A percentile compares a stretch with the other conserved stretches of the same genome.
Conservation (phyloP, 2,113 vertebrate species). For the Stictonetta naevosa region DNA sequence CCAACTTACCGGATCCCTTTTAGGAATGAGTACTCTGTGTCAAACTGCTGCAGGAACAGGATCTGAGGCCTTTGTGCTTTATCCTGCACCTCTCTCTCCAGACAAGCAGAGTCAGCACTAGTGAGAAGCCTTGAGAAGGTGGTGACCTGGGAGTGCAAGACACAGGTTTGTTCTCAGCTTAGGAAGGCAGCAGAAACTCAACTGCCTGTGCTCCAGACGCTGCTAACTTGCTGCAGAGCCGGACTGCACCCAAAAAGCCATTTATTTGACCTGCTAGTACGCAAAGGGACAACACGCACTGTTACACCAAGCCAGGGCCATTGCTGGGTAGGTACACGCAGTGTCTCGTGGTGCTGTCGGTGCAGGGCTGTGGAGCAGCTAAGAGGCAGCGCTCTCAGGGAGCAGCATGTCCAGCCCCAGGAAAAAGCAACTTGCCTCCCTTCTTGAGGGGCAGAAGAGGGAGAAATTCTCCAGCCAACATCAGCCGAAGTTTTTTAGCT, state of each 20-base stretch:
- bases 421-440: neutral
- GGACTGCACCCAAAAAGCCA: neutral
- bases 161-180: neutral
- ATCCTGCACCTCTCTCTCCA: slow-evolving; percentile 69
- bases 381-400: neutral
- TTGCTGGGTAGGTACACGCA: neutral
- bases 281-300: neutral
- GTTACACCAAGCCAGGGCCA: neutral
- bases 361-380: neutral
- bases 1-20: slow-evolving; percentile 87
- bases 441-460: neutral
- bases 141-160: slow-evolving; percentile 81
- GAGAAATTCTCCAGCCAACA: neutral
- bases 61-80: slow-evolving; percentile 68
- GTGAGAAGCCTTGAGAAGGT: slow-evolving; percentile 96
- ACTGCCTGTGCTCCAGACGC: accelerated
- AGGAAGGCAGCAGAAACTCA: neutral
- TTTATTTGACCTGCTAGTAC: neutral
- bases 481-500: neutral
- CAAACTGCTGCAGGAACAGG: slow-evolving; percentile 91
- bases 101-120: slow-evolving; percentile 73
- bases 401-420: neutral
- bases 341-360: neutral
- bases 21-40: slow-evolving; percentile 91
- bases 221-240: neutral